phyloP scores from a whole-genome alignment of 2,113 vertebrate species.

The Apistogramma diplotaenia region DNA sequence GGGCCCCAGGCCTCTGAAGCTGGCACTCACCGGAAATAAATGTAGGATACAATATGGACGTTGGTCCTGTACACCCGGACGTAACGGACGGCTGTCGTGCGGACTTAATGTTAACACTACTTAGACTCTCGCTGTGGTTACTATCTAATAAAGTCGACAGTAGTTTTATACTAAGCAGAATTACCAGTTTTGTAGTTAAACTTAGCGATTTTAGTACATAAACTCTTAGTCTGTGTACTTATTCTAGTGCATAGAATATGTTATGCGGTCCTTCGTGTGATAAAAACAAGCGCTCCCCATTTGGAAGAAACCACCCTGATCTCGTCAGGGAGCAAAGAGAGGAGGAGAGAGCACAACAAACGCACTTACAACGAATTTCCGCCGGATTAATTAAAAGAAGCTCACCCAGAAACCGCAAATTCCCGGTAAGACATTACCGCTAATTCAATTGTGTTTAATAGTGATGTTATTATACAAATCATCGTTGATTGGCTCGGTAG shows the following conservation, averaged over 20 bases:
- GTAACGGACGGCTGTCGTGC: neutral
- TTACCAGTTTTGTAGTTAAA: neutral
- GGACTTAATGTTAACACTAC: neutral
- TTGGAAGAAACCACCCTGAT: neutral
- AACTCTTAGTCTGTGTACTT: no score
- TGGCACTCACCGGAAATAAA: neutral
- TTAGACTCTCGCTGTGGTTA: neutral
- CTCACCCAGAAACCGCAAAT: neutral
- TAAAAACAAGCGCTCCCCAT: conserved; percentile 32
- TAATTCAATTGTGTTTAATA: neutral
- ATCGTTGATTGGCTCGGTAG: neutral
- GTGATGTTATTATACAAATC: neutral
- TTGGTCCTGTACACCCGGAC: neutral
- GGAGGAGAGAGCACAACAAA: neutral
- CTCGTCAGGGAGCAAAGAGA: neutral
- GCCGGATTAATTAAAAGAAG: neutral
- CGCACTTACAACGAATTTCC: neutral
- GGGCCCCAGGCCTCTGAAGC: neutral
- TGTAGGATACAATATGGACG: neutral
- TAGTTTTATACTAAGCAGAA: neutral
- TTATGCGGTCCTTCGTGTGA: neutral
- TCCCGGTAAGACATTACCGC: conserved; percentile 4
- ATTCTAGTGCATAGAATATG: no score
- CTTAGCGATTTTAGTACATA: neutral
- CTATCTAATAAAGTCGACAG: neutral